Evolutionary conservation across 1,140 invertebrate genomes (phyloP).

Genomic region (Oppia nitens): DNA sequence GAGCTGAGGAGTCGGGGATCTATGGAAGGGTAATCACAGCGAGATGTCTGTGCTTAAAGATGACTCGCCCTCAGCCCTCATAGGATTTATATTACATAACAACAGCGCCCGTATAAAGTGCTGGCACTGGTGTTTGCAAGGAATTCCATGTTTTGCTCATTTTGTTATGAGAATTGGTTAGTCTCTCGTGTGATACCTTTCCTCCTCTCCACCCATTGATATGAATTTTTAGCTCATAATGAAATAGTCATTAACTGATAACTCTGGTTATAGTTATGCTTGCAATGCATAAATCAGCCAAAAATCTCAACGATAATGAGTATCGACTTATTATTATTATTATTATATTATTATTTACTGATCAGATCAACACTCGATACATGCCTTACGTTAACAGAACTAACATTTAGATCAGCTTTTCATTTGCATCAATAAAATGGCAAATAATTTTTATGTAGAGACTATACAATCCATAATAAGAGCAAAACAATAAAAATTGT

Average conservation of each 20-base stretch:
- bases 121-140: no score
- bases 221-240: not conserved
- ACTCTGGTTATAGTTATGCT: no score
- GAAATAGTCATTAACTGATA: not conserved
- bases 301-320: not conserved
- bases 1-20: not conserved
- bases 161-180: not conserved
- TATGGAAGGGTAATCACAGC: not conserved
- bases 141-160: not conserved
- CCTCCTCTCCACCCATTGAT: not conserved
- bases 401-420: no score
- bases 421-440: no score
- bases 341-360: no score
- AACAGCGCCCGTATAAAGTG: not conserved
- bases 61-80: not conserved
- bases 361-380: no score
- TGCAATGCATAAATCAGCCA: not conserved
- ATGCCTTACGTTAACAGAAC: no score
- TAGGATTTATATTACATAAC: not conserved
- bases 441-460: not conserved
- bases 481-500: not conserved
- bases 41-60: not conserved
- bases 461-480: not conserved
- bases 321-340: not conserved
- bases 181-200: not conserved